phyloP scores from a whole-genome alignment of 2,888 invertebrate species.

The Lymantria monacha region DNA sequence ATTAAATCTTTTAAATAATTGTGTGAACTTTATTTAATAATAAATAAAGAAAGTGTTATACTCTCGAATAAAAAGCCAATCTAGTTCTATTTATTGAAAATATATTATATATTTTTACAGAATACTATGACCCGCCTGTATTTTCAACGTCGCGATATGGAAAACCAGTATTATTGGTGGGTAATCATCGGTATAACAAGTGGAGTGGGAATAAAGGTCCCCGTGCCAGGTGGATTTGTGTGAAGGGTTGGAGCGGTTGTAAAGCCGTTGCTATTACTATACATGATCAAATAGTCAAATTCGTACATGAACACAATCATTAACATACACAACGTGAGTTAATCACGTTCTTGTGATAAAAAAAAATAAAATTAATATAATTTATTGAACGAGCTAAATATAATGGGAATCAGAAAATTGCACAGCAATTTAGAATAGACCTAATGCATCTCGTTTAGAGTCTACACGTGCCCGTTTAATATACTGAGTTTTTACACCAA shows the following conservation, averaged over 20 bases:
- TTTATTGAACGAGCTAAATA: not conserved
- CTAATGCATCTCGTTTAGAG: too few relatives aligned
- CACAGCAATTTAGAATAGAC: too few relatives aligned
- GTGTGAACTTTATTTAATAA: not conserved
- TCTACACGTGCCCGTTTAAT: too few relatives aligned
- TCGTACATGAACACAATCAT: slow-evolving; percentile 25
- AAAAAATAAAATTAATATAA: not conserved
- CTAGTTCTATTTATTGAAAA: not conserved
- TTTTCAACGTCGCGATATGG: slow-evolving; percentile 36
- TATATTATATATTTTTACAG: not conserved
- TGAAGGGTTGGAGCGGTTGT: slow-evolving; percentile 32
- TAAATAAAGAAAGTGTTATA: not conserved
- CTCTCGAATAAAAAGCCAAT: not conserved
- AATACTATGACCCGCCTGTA: slow-evolving; percentile 10
- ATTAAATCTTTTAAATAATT: too few relatives aligned
- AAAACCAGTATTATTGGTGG: slow-evolving; percentile 44
- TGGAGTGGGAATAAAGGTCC: slow-evolving; percentile 43
- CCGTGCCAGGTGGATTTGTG: slow-evolving; percentile 51
- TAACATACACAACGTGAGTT: slow-evolving; percentile 8
- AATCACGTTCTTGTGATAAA: not conserved
- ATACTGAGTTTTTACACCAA: too few relatives aligned
- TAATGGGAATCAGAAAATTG: too few relatives aligned
- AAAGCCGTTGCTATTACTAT: slow-evolving; percentile 36
- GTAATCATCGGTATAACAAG: slow-evolving; percentile 48
- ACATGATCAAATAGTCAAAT: slow-evolving; percentile 23